phyloP scores from a whole-genome alignment of 2,113 vertebrate species.

The Strix aluco region DNA sequence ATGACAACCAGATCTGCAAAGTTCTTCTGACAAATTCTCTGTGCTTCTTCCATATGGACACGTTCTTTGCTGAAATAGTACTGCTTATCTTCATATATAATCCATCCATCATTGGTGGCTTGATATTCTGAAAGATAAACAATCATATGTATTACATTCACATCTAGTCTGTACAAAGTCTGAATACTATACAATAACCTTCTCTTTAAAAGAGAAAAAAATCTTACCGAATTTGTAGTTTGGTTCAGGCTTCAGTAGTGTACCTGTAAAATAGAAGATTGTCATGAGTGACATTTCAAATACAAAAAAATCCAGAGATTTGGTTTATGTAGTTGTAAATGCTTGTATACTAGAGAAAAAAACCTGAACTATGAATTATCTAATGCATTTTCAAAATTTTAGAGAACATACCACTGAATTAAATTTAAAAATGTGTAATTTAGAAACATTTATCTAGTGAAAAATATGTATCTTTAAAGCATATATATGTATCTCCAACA shows the following conservation, averaged over 20 bases:
- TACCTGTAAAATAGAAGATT: background rate
- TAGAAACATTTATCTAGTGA: background rate
- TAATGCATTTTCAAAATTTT: background rate
- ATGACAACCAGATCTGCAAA: slow-evolving; percentile 87
- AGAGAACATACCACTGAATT: background rate
- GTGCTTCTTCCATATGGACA: slow-evolving; percentile 81
- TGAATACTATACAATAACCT: background rate
- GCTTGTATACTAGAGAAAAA: background rate
- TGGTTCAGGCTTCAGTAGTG: slow-evolving; percentile 10
- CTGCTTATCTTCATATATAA: slow-evolving; percentile 83
- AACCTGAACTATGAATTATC: background rate
- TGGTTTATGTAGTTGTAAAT: background rate
- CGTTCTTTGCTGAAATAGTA: slow-evolving; percentile 84
- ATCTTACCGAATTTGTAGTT: background rate
- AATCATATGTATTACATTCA: background rate
- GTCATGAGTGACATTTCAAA: background rate
- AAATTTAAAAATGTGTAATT: background rate
- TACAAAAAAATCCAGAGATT: background rate
- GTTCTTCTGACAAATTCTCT: slow-evolving; percentile 82
- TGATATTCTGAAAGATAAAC: slow-evolving; percentile 74
- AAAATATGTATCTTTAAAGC: background rate
- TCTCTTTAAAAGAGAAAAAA: background rate
- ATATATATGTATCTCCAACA: background rate
- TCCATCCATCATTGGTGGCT: slow-evolving; percentile 85
- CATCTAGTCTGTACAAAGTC: background rate